A percentile compares a stretch with the other conserved stretches of the same genome.
Evolutionary conservation across 30 jellyfish, hydroid and myxozoan genomes (phyloP).

Genomic region (Cassiopea andromeda): DNA sequence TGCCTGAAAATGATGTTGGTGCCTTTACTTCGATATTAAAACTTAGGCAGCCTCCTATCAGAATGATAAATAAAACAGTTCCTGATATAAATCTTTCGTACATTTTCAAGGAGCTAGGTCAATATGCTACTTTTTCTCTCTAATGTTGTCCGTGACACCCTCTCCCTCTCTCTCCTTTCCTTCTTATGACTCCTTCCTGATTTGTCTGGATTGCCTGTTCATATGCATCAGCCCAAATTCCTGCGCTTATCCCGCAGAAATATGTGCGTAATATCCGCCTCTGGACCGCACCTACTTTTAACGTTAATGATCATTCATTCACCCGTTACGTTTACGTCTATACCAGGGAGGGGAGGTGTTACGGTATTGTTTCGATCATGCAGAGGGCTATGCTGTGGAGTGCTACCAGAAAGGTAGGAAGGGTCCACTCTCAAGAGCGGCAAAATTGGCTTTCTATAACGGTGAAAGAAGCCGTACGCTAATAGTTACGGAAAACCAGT

Average conservation of each 20-base stretch:
- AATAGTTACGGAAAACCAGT: too few species aligned
- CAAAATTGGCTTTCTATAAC: too few species aligned
- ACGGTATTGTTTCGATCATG: too few species aligned
- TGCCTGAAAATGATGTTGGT: conserved; percentile 21
- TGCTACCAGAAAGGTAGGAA: too few species aligned
- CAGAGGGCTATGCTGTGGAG: too few species aligned
- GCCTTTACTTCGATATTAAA: conserved; percentile 33
- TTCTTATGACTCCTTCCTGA: conserved; percentile 2
- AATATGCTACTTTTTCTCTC: background rate
- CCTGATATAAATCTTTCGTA: background rate
- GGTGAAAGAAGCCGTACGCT: too few species aligned
- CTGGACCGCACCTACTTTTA: conserved; percentile 4
- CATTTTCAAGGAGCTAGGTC: background rate
- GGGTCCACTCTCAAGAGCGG: too few species aligned
- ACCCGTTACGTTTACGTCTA: too few species aligned
- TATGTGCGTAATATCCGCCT: conserved; percentile 8
- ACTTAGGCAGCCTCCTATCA: background rate
- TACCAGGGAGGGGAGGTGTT: too few species aligned
- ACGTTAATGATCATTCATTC: too few species aligned
- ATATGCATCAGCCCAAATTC: background rate
- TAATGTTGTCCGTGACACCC: background rate
- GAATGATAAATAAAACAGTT: background rate
- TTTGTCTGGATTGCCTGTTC: background rate
- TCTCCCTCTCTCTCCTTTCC: background rate
- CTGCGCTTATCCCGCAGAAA: conserved; percentile 26